Evolutionary conservation across 2,113 vertebrate genomes (phyloP), one percentile per base, ranked within the genome.

Genomic region (Dromiciops gliroides): DNA sequence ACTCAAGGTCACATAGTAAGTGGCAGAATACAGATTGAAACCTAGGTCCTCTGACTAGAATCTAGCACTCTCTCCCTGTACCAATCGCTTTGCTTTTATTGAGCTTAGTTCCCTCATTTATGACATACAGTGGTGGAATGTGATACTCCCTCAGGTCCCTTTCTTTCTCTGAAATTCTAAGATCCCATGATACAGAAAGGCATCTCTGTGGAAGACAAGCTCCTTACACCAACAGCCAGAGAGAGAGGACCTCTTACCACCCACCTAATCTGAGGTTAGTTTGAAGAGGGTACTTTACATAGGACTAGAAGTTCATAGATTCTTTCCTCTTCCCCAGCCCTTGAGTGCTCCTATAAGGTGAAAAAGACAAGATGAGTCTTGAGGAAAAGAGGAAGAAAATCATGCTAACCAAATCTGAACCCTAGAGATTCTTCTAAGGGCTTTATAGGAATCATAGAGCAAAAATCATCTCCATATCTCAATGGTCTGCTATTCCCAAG

Each of bases 141-240:
- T 83, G 16, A 44, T 83, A n/a, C 19, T 22, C 67, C 19, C 67
- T 44, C n/a, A 83, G 67, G n/a, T 44, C 67, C n/a, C 7, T 7
- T 22, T 83, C n/a, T 44, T 44, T 16, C 7, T 83, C 67, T 44
- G n/a, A 44, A 44, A 19, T 16, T 49, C 24, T 67, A 90, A 26
- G 48, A 48, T 31, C 50, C 24, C 25, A 90, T 48, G 48, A 25
- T 8, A 49, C 10, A 49, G 25, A 14, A 49, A 5, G 3, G 9
- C 24, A 90, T 90, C 89, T 91, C 67, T 97, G 94, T 92, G 31
- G 52, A 67, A 94, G 53, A 89, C 26, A 95, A 95, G 94, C 16
- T 92, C 75, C 67, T 44, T 67, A 6, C 1, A 51, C 22, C 11
- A 83, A 95, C 22, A 8, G 19, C 96, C 93, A n/a, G 28, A 44